Conservation (phyloP, 2,888 invertebrate species). For the Alloplasta piceator region DNA sequence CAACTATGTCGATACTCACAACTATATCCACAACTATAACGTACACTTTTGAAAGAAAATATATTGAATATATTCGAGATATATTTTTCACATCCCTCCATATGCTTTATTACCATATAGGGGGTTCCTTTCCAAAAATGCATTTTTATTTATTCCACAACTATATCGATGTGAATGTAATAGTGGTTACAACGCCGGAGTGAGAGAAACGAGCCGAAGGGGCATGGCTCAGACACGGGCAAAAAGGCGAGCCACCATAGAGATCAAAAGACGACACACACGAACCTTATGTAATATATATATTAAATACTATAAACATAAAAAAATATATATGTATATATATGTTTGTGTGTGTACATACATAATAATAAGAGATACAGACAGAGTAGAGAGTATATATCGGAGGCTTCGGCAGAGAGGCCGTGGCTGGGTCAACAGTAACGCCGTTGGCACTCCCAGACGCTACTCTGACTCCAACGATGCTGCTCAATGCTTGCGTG, state of each 20-base stretch:
- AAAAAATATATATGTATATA: constrained; percentile 15
- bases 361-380: no score
- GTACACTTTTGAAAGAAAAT: no score
- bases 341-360: background rate
- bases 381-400: background rate
- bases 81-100: no score
- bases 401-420: constrained; percentile 42
- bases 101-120: no score
- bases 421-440: constrained; percentile 81
- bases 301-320: background rate
- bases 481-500: constrained; percentile 50
- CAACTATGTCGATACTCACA: no score
- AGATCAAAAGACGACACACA: constrained; percentile 29
- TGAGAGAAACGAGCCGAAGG: constrained; percentile 5
- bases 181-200: background rate
- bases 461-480: constrained; percentile 69
- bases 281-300: constrained; percentile 41
- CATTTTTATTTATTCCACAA: no score
- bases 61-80: no score
- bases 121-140: no score
- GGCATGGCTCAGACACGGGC: constrained; percentile 19
- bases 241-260: constrained; percentile 38
- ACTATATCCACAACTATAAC: no score
- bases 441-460: constrained; percentile 82
- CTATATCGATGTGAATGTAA: background rate